Percentiles rank a stretch among this genome's conserved stretches.
Evolutionary conservation across 2,113 vertebrate species (phyloP).

Genomic region (Pseudorectes ferrugineus): DNA sequence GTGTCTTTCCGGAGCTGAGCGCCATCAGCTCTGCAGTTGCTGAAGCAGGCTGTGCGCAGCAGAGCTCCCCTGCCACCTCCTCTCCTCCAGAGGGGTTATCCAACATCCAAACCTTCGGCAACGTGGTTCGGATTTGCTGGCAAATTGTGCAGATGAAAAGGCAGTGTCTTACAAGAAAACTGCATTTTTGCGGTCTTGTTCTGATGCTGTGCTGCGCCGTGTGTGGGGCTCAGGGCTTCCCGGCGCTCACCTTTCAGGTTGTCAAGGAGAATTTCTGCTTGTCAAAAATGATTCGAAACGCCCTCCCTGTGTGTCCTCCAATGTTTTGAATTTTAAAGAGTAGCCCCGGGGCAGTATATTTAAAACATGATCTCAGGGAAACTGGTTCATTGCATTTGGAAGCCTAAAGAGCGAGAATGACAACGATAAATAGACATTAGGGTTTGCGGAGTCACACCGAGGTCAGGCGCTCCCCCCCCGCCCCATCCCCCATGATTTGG

Average conservation of each 20-base stretch:
- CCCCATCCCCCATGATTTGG: not conserved
- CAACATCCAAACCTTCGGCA: not conserved
- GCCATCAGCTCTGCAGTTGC: not conserved
- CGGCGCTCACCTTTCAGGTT: not conserved
- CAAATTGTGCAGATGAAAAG: not conserved
- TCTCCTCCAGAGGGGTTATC: not conserved
- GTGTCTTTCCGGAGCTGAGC: not conserved
- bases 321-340: slow-evolving; percentile 58
- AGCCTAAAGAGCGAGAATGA: slow-evolving; percentile 16
- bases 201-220: not conserved
- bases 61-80: not conserved
- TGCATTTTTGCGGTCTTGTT: slow-evolving; percentile 36
- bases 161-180: not conserved
- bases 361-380: slow-evolving; percentile 57
- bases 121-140: not conserved
- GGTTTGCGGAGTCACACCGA: not conserved
- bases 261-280: slow-evolving; percentile 46
- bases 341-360: slow-evolving; percentile 52
- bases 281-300: slow-evolving; percentile 8
- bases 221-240: not conserved
- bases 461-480: not conserved
- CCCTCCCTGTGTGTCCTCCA: slow-evolving; percentile 36
- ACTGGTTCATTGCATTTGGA: slow-evolving; percentile 22
- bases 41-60: not conserved
- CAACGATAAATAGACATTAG: slow-evolving; percentile 27